Conservation (phyloP, 1,140 invertebrate species). For the Meloidogyne chitwoodi region DNA sequence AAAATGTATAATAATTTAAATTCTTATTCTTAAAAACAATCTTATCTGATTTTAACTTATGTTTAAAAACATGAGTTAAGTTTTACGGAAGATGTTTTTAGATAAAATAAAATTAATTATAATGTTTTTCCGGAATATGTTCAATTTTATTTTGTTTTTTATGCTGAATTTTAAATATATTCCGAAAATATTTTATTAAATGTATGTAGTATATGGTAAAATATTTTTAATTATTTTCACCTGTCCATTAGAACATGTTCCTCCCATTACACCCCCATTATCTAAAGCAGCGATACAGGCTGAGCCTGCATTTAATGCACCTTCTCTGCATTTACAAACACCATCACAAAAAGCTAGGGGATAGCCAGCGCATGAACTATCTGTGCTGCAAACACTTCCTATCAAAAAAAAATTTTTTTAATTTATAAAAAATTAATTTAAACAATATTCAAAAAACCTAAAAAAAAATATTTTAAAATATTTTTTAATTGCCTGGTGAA, state of each 20-base stretch:
- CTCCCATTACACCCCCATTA: slow-evolving; percentile 16
- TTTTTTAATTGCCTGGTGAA: slow-evolving; percentile 16
- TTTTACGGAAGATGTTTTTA: too few relatives aligned
- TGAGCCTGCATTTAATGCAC: slow-evolving; percentile 55
- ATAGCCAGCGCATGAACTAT: slow-evolving; percentile 53
- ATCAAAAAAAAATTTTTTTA: neutral
- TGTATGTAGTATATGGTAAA: too few relatives aligned
- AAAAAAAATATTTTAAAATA: neutral
- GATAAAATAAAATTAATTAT: too few relatives aligned
- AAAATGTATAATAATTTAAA: too few relatives aligned
- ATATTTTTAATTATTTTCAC: neutral
- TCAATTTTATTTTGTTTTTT: too few relatives aligned
- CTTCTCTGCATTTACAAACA: slow-evolving; percentile 53
- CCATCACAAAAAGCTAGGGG: slow-evolving; percentile 57
- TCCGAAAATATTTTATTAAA: too few relatives aligned
- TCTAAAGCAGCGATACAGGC: slow-evolving; percentile 47
- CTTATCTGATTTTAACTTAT: too few relatives aligned
- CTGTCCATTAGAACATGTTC: slow-evolving; percentile 38
- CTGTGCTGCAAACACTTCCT: slow-evolving; percentile 39
- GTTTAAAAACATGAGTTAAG: too few relatives aligned
- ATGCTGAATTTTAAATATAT: too few relatives aligned
- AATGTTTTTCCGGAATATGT: too few relatives aligned
- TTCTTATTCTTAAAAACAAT: too few relatives aligned
- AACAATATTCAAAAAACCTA: too few relatives aligned
- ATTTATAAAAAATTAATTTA: neutral